Base-by-base conservation (phyloP, 2,888 invertebrate species). In the Thymelicus sylvestris region DNA sequence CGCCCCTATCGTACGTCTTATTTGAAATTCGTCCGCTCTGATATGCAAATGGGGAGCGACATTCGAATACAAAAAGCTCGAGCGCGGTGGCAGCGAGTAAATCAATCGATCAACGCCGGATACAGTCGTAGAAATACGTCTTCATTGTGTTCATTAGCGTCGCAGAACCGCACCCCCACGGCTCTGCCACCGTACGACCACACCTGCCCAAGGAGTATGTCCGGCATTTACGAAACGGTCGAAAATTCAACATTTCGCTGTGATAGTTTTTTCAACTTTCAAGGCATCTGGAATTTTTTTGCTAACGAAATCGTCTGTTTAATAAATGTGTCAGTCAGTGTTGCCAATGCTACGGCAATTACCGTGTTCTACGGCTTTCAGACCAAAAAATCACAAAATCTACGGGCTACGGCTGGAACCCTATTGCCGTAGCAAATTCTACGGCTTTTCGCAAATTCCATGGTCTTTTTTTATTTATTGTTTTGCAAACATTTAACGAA, bases 41-140 rank as follows among this genome's bases (percentile, higher is more conserved):
- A 90, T 92, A 93, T 93, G 93, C 92, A 93, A 93, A 93, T 92
- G 82, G 78, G 83, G 82, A 79, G 89, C 90, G 92, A 92, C 92
- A 91, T 86, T 90, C 90, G 92, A 91, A 93, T 92, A 93, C 92
- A 92, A 93, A 93, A 93, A 93, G 92, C 91, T 92, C 87, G 91
- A 88, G 86, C 89, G 83, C 91, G 92, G 92, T 92, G 91, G 92
- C 92, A 90, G 92, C 88, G 92, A 93, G 91, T 93, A 93, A 92
- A 93, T 93, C 93, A 93, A 93, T 93, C 93, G 93, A 93, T 93
- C 93, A 93, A 91, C 92, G 92, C 91, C 93, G 93, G 93, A 93
- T 92, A 92, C 87, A 86, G 83, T 87, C 85, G 88, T 86, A 85
- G 89, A 90, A 88, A 90, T 91, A 92, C 91, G 92, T 92, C 92